Base-by-base conservation (phyloP, 2,888 invertebrate genomes). In the Rugalucina vietnamica region DNA sequence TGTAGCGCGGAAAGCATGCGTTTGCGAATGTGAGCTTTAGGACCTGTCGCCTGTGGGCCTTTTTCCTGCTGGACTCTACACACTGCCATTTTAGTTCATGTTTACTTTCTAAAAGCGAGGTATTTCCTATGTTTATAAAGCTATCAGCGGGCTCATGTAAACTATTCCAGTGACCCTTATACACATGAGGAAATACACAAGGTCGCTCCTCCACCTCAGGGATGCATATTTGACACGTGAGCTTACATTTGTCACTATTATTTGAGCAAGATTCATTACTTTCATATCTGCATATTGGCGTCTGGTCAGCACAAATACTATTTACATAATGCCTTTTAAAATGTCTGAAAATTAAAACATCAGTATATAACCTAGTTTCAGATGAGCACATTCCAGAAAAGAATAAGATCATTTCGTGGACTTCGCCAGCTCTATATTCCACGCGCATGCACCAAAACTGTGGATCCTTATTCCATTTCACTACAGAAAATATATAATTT, bases 311-410 rank as follows among this genome's bases (percentile, higher is more conserved):
- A 74, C 88, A 88, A 14, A 88, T 86, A 70, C 83, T 79, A 39
- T 84, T 79, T 5, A 88, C 88, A 73, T 84, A 84, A 79, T 88
- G 88, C 12, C 80, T 84, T 79, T 84, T 84, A 74, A 88, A 86
- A 79, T 88, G 84, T 65, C 71, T 71, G 12, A 88, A 60, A 32
- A 86, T 84, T 37, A 86, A 49, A 75, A 82, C 78, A 69, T 82
- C 69, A 4, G 81, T 80, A 29, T 74, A 76, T 8, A 39, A 43
- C 60, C 78, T 77, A n/a, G 73, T 36, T 72, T 82, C 82, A 0
- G 81, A 76, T 10, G 84, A 79, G 76, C 88, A 88, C 0, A 78
- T 76, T 34, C 88, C 86, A 39, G 81, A 77, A 71, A 88, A 86
- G 54, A 77, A 88, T 29, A 88, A 71, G 24, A 76, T 72, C 69